Evolutionary conservation across 1,140 invertebrate species (phyloP).

Genomic region (Eupristina koningsbergeri): DNA sequence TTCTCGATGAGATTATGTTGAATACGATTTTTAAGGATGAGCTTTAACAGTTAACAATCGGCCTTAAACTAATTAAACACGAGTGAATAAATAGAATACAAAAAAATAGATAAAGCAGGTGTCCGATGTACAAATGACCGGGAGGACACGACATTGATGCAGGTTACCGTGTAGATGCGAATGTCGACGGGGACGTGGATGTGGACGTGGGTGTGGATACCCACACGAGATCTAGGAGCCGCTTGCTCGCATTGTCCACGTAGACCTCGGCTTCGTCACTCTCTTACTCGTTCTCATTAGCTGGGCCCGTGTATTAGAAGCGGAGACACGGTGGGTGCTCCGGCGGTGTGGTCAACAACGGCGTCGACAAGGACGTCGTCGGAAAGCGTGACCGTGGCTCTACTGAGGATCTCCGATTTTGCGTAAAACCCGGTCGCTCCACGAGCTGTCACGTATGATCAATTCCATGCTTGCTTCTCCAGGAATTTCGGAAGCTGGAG

Average conservation of each 20-base stretch:
- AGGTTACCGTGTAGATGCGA: neutral
- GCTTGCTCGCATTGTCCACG: too few relatives aligned
- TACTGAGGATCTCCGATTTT: slow-evolving; percentile 52
- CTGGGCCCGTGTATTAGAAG: slow-evolving; percentile 51
- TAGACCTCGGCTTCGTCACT: neutral
- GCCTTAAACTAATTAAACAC: neutral
- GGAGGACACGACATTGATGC: neutral
- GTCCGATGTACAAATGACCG: neutral
- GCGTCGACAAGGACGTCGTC: slow-evolving; percentile 57
- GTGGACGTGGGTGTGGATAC: too few relatives aligned
- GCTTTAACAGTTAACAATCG: too few relatives aligned
- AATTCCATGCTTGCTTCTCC: neutral
- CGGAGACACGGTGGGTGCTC: slow-evolving; percentile 71
- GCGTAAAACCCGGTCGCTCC: neutral
- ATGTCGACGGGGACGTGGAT: neutral
- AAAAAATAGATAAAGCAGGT: neutral
- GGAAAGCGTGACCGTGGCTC: slow-evolving; percentile 68
- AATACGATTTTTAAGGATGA: too few relatives aligned
- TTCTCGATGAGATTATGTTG: too few relatives aligned
- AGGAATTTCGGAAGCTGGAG: too few relatives aligned
- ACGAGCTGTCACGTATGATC: slow-evolving; percentile 13
- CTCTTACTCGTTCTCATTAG: neutral
- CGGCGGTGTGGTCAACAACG: slow-evolving; percentile 61
- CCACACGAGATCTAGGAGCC: neutral
- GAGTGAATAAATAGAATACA: neutral